Base-by-base conservation (phyloP, 2,113 vertebrate genomes). In the Kobus ellipsiprymnus region DNA sequence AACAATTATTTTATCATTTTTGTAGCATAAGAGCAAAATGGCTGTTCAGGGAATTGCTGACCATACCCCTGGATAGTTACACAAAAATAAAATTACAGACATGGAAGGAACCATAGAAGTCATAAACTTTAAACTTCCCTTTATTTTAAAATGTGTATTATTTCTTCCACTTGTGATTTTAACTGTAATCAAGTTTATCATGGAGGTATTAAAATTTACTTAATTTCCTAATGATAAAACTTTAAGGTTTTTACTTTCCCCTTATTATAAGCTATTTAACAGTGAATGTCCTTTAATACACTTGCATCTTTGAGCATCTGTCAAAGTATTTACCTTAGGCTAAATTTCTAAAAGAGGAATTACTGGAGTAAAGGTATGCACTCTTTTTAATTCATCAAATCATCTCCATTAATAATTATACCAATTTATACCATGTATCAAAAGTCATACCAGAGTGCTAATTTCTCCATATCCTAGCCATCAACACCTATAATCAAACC, bases 81-180 rank as follows among this genome's bases (percentile, higher is more conserved):
- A 94, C 48, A 94, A 94, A 91, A 83, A 64, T 55, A 77, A 96
- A 78, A 96, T 84, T 89, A 94, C 10, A 55, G 60, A 87, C 15
- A 54, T 48, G 59, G 77, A 94, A 62, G 86, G n/a, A 29, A 88
- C 10, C 33, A 59, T 64, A 77, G 14, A 21, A 84, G 50, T 96
- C 48, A 92, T 36, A 96, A 96, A 71, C 52, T 92, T 92, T 21
- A 92, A 94, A 94, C 14, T 59, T 62, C 3, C 23, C 27, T 88
- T 87, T 55, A 87, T 82, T 97, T 96, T 48, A 62, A 90, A 91
- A 90, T 78, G 7, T 27, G 36, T 64, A 67, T 90, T 57, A 55
- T 88, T 78, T 94, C 86, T 93, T 87, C 9, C 3, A 52, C 30
- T 80, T 95, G 40, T 96, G 29, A 74, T 83, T 82, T 95, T 82